Evolutionary conservation across 2,113 vertebrate genomes (phyloP), one percentile per base, ranked within the genome.

Genomic region (Cyprinodon tularosa): DNA sequence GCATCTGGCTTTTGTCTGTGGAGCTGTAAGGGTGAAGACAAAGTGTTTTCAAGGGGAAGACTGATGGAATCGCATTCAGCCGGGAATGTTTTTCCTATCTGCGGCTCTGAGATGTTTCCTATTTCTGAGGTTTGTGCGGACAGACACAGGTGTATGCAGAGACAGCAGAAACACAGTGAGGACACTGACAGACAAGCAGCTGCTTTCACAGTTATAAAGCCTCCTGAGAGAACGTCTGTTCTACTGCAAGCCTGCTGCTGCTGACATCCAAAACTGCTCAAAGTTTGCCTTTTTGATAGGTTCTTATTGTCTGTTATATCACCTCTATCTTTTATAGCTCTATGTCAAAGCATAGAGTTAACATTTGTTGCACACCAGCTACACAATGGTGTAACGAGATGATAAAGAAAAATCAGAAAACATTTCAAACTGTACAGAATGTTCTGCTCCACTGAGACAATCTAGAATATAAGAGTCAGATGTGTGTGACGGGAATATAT

Each of bases 131-230:
- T 69, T n/a, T 74, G 68, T 45, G 42, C 68, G 47, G 37, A 72
- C 0, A 29, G 73, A 89, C 85, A 88, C 89, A 91, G 90, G 84
- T 90, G 89, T 42, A 76, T 88, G 84, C 83, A 83, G 83, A 86
- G 83, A 81, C 87, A 91, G 90, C 89, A 90, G 73, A 85, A 92
- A 86, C 74, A 14, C 84, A 60, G 50, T 1, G 81, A 92, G 83
- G 80, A 86, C 82, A 65, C 84, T 89, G 88, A 92, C 86, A 91
- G 91, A 88, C 90, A 90, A 82, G 80, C 91, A 91, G 87, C 84
- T 92, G 91, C 82, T 79, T 85, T 66, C 74, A 73, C 82, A 72
- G 68, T 68, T 76, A 81, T 64, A 64, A 86, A 88, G 74, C 45
- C 90, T 85, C 90, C 61, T 10, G 81, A 82, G 90, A 82, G 68